Base-by-base conservation (phyloP, 2,888 invertebrate genomes). In the Epirrhoe tristata region DNA sequence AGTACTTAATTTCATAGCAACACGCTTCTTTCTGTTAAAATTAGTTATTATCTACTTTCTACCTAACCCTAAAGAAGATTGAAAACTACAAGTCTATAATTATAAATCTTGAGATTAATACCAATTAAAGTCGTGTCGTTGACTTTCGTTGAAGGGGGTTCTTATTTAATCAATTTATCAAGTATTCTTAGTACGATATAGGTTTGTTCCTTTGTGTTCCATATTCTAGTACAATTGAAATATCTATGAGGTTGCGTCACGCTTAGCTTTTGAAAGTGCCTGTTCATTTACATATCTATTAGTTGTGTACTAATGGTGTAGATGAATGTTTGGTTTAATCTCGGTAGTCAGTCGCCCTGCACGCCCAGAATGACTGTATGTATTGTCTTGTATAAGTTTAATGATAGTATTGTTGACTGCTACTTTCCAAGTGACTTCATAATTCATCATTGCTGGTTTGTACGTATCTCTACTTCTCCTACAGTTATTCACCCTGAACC, bases 281-380 rank as follows among this genome's bases (percentile, higher is more conserved):
- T 67, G 74, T 72, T 63, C 73, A 80, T 80, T 79, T 80, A 77
- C 77, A 80, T 80, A 80, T 79, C 78, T 77, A 72, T 72, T 72
- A 70, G 72, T 70, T 61, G 66, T 74, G 67, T 59, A 10, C 70
- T 74, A 74, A 72, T 72, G 72, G 70, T 57, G 57, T 62, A 67
- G 72, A 74, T 77, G 75, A 79, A 81, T 79, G 70, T 67, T 63
- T 68, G 73, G 72, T 73, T 69, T 71, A 75, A 77, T 68, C 72
- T 79, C 70, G 66, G 63, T 66, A 64, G 74, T 68, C 72, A 69
- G 64, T 58, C 55, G 57, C 68, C 31, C 52, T 53, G 52, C 59
- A 66, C 71, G 65, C 63, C 57, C 59, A 48, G 71, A 67, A 64
- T 64, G 65, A 67, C 58, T 66, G 59, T 57, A 51, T 17, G 36